phyloP scores from a whole-genome alignment of 2,888 invertebrate species.

The Rhopalosiphum nymphaeae region DNA sequence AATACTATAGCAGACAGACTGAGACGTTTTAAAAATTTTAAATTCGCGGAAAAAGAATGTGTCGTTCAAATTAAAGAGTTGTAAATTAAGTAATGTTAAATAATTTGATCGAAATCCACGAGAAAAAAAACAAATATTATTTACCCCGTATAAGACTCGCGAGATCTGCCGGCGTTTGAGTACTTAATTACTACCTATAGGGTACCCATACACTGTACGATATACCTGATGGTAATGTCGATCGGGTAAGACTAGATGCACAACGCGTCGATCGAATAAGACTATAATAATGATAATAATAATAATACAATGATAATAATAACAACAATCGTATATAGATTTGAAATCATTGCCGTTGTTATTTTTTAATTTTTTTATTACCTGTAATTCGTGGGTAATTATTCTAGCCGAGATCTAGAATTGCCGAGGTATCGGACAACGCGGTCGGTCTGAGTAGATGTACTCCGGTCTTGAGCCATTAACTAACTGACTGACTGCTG shows the following conservation, averaged over 20 bases:
- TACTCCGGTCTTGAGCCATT: constrained; percentile 63
- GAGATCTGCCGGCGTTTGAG: not conserved
- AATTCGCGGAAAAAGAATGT: not conserved
- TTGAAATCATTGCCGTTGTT: not conserved
- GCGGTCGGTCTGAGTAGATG: constrained; percentile 56
- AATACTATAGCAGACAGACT: not conserved
- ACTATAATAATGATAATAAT: not conserved
- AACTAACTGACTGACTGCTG: constrained; percentile 59
- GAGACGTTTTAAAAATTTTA: not conserved
- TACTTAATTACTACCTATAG: too few relatives aligned
- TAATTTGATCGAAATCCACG: not conserved
- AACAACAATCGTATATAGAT: not conserved
- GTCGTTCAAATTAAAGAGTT: not conserved
- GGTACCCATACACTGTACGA: too few relatives aligned
- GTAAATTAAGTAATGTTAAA: not conserved
- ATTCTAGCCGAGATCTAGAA: constrained; percentile 59
- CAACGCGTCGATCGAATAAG: not conserved
- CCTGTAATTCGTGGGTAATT: constrained; percentile 43
- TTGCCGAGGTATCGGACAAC: constrained; percentile 63
- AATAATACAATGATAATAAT: not conserved
- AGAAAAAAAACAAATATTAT: not conserved
- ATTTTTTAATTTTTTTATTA: not conserved
- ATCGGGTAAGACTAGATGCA: not conserved
- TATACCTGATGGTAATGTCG: not conserved
- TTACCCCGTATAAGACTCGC: not conserved